phyloP scores from a whole-genome alignment of 2,888 invertebrate genomes.

The Hoplodrina blanda region DNA sequence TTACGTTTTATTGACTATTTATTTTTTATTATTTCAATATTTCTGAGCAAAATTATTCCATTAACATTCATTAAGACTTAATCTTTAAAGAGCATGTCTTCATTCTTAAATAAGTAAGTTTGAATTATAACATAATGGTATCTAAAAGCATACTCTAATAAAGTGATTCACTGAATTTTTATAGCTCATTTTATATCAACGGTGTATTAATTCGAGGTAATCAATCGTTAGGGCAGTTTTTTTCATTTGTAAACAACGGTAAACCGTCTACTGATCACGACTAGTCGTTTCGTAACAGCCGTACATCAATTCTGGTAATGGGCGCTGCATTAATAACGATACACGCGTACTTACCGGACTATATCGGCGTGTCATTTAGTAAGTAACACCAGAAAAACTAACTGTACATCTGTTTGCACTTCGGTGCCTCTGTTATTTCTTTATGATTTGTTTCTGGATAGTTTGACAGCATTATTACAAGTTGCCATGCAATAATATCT shows the following conservation, averaged over 20 bases:
- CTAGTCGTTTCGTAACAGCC: conserved; percentile 64
- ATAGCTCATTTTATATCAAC: conserved; percentile 53
- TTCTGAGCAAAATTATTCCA: conserved; percentile 36
- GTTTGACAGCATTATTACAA: conserved; percentile 73
- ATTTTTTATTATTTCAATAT: conserved; percentile 48
- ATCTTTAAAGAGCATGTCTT: conserved; percentile 21
- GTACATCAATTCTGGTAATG: conserved; percentile 78
- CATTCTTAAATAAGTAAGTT: conserved; percentile 19
- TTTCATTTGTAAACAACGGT: conserved; percentile 60
- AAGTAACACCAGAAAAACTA: conserved; percentile 78
- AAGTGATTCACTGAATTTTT: conserved; percentile 31
- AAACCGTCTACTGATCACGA: conserved; percentile 48
- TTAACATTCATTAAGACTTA: conserved; percentile 34
- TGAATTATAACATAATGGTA: conserved; percentile 2
- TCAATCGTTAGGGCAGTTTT: conserved; percentile 63
- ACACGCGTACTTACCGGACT: conserved; percentile 73
- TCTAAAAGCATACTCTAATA: conserved; percentile 26
- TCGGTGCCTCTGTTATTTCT: conserved; percentile 80
- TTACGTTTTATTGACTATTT: conserved; percentile 36
- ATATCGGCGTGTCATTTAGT: conserved; percentile 75
- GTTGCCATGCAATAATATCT: conserved; percentile 66
- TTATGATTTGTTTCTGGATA: conserved; percentile 72
- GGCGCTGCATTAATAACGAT: conserved; percentile 73
- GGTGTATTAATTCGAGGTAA: conserved; percentile 56
- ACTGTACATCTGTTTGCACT: conserved; percentile 85